Evolutionary conservation across 1,140 invertebrate species (phyloP).

Genomic region (Trichogramma pretiosum): DNA sequence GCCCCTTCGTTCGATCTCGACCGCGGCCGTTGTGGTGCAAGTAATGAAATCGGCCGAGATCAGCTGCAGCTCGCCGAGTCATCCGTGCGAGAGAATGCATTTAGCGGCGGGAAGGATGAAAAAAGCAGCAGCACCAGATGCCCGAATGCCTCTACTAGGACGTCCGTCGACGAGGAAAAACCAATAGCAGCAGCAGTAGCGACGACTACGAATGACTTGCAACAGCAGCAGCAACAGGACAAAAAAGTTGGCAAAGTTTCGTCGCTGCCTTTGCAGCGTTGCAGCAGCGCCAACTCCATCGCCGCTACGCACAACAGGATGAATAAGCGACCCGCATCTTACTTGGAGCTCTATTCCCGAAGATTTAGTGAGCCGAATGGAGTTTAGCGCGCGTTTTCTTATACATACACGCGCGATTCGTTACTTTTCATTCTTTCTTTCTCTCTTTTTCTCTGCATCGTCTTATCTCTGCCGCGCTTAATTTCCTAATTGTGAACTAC

Average conservation of each 20-base stretch:
- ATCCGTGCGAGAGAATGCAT: too few species aligned
- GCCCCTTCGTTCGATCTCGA: too few species aligned
- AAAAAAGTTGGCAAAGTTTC: constrained; percentile 24
- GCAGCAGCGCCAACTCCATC: neutral
- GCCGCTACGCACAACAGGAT: neutral
- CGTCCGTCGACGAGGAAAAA: too few species aligned
- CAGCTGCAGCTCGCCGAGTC: too few species aligned
- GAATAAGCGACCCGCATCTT: constrained; percentile 21
- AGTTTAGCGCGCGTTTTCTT: neutral
- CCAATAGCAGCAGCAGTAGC: neutral
- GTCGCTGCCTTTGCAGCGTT: constrained; percentile 3
- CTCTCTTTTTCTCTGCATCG: too few species aligned
- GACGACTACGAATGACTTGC: neutral
- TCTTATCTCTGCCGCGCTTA: neutral
- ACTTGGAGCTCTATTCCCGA: constrained; percentile 26
- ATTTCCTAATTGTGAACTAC: neutral
- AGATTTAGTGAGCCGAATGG: constrained; percentile 15
- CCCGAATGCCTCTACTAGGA: too few species aligned
- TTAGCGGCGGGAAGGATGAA: too few species aligned
- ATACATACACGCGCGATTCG: too few species aligned
- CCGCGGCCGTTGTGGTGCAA: too few species aligned
- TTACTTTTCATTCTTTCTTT: too few species aligned
- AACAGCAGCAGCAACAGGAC: constrained; percentile 2
- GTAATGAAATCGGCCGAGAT: too few species aligned
- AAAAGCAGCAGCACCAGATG: too few species aligned